phyloP scores from a whole-genome alignment of 1,140 invertebrate species.

The Leptestheria dahalacensis region DNA sequence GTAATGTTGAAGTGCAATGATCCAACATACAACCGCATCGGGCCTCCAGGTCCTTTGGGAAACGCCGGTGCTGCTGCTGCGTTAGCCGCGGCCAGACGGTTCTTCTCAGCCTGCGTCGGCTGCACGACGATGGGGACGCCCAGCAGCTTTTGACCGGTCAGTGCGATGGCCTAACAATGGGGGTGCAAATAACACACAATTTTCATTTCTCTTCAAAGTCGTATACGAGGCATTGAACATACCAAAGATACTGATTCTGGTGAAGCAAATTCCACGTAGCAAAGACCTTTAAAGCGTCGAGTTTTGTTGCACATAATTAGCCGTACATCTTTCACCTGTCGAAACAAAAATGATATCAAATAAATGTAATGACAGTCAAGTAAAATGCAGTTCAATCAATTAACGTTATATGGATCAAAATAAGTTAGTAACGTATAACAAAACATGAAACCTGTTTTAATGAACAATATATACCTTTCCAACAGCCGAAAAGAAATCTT shows the following conservation, averaged over 20 bases:
- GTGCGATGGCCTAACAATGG: constrained; percentile 67
- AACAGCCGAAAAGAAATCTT: constrained; percentile 98
- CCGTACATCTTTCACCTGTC: constrained; percentile 72
- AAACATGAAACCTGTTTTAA: background rate
- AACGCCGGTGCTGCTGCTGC: constrained; percentile 25
- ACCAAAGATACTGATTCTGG: constrained; percentile 90
- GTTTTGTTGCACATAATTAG: constrained; percentile 99
- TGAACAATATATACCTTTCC: constrained; percentile 58
- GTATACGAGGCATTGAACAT: too few relatives aligned
- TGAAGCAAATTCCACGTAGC: constrained; percentile 98
- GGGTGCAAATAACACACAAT: too few relatives aligned
- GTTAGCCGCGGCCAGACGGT: constrained; percentile 53
- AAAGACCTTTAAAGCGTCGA: constrained; percentile 94
- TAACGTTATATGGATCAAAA: background rate
- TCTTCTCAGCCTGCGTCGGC: constrained; percentile 96
- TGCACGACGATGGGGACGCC: constrained; percentile 97
- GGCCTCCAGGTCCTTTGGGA: constrained; percentile 39
- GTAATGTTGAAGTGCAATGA: constrained; percentile 98
- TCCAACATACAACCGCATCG: constrained; percentile 92
- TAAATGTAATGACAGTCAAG: background rate
- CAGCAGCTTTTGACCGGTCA: constrained; percentile 91
- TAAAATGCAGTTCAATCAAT: background rate
- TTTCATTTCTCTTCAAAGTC: too few relatives aligned
- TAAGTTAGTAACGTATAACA: background rate
- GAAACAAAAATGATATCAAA: background rate